phyloP scores from a whole-genome alignment of 1,140 invertebrate genomes.

The Philopotamus ludificatus region DNA sequence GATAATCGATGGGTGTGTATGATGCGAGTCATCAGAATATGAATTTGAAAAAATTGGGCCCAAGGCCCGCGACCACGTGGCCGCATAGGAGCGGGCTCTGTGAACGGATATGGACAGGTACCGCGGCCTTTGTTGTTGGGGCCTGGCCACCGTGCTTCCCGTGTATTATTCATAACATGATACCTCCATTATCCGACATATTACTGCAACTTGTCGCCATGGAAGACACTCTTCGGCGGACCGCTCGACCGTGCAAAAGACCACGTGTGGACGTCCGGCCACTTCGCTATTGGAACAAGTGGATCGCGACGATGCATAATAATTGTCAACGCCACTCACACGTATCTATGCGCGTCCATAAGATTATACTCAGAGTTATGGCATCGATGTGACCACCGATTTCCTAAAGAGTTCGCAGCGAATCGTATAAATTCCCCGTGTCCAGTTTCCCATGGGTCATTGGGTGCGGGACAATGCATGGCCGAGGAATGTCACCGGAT shows the following conservation, averaged over 20 bases:
- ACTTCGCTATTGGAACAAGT: too few relatives aligned
- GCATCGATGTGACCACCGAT: too few relatives aligned
- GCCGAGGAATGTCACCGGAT: not conserved
- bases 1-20: not conserved
- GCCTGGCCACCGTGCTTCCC: constrained; percentile 9
- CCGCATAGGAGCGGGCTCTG: not conserved
- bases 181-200: constrained; percentile 4
- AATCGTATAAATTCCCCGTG: too few relatives aligned
- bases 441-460: too few relatives aligned
- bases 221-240: not conserved
- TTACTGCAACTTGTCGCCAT: not conserved
- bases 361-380: too few relatives aligned
- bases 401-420: too few relatives aligned
- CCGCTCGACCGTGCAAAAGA: too few relatives aligned
- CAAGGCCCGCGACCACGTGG: not conserved
- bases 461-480: not conserved
- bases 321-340: too few relatives aligned
- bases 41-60: not conserved
- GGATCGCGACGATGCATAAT: too few relatives aligned
- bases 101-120: constrained; percentile 5
- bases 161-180: constrained; percentile 12
- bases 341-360: too few relatives aligned
- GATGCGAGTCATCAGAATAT: too few relatives aligned
- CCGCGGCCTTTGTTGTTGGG: not conserved
- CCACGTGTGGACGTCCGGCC: too few relatives aligned